A percentile compares a stretch with the other conserved stretches of the same genome.
These are phyloP conservation scores for Chamaetylas fuelleborni DNA, from an alignment of 2,113 vertebrate species.

Conservation along the genomic window DNA sequence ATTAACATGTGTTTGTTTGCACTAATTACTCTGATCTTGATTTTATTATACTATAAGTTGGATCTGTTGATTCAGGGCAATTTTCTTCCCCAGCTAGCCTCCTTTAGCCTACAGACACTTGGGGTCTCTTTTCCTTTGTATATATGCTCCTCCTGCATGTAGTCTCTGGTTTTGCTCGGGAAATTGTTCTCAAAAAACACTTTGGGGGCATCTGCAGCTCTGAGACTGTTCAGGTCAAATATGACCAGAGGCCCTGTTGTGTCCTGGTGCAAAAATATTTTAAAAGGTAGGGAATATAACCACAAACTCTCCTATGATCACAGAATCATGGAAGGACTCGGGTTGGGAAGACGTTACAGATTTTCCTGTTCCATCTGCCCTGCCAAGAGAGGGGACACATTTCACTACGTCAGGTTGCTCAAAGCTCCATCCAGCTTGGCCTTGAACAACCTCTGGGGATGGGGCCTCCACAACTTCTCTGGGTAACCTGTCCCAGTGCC, in stretches of 20 bases:
- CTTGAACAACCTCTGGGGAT: not conserved
- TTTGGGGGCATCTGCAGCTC: not conserved
- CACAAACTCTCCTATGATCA: not conserved
- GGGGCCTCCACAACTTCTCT: not conserved
- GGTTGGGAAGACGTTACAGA: not conserved
- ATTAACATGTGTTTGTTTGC: not conserved
- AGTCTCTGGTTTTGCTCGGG: not conserved
- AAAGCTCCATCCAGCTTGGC: not conserved
- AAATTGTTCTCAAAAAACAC: not conserved
- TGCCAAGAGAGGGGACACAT: fast-evolving
- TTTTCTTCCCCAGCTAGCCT: not conserved
- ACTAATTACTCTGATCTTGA: not conserved
- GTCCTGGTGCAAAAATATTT: not conserved
- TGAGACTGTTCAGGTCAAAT: not conserved
- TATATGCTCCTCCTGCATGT: not conserved
- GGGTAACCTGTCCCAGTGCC: not conserved
- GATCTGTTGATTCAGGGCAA: not conserved
- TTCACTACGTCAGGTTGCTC: not conserved
- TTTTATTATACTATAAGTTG: not conserved
- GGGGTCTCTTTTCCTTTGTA: not conserved
- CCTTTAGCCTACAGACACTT: not conserved
- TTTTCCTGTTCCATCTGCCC: not conserved
- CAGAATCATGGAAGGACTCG: fast-evolving
- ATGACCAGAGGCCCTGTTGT: fast-evolving
- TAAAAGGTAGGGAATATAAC: not conserved